Base-by-base conservation (phyloP, 2,113 vertebrate species). In the Corythornis vintsioides region DNA sequence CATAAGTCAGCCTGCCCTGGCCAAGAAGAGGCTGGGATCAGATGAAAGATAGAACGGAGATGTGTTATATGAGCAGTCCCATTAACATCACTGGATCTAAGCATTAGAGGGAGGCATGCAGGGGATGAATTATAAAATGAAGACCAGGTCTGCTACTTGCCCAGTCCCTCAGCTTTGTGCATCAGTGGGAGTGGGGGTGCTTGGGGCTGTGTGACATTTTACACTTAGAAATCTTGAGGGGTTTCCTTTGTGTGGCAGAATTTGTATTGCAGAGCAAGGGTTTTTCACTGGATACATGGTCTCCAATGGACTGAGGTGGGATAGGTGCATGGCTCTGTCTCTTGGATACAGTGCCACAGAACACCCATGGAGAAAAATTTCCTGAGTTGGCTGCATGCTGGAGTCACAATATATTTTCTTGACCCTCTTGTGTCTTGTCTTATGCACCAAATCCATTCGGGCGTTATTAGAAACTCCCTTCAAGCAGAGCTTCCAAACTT, bases 261-360 rank as follows among this genome's bases (percentile, higher is more conserved):
- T 15, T 31, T 47, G 40, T 18, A 24, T 6, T 70, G 83, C 33
- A 60, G 43, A 72, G 31, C 69, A 63, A 33, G n/a, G 52, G 60
- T 55, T 10, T 1, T 8, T 71, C 29, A 2, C 40, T 72, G 65
- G 26, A 64, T 63, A 57, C 66, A 21, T 1, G 26, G 11, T 72
- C 59, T 80, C 22, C 19, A 10, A 4, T 1, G 18, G 48, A 6
- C 16, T 56, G 65, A 75, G 57, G 40, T 20, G 45, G 26, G 66
- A 10, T 33, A 9, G n/a, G 12, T 9, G 25, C 40, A 19, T 0
- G 4, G 31, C 11, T 67, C 61, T 0, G 0, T 61, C 55, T 57
- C 26, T 42, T 11, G 9, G 35, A 5, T 24, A 17, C 28, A 7
- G 47, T 74, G 33, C 50, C 67, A 26, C 11, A 3, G 24, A 56